Base-by-base conservation (phyloP, 92 coral and sea anemone genomes). In the Actinernus sp. region DNA sequence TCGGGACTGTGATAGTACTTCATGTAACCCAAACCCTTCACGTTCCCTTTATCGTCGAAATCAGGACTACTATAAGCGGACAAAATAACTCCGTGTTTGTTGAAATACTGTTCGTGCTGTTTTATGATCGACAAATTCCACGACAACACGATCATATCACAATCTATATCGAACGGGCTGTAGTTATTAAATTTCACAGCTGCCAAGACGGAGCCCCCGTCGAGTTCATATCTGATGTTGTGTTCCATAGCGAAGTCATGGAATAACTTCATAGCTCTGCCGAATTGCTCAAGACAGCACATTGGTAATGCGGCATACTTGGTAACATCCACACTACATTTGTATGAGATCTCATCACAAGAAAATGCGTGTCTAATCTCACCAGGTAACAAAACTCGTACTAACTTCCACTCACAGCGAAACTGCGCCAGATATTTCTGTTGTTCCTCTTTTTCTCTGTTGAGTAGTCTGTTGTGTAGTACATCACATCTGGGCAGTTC, bases 401-500 rank as follows among this genome's bases (percentile, higher is more conserved):
- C 61, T 11, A 74, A 37, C 16, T 50, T 50, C 57, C 45, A 22
- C 33, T 74, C 61, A 17, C 49, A 5, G 73, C 73, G 21, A 74
- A 30, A 6, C 55, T 51, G 12, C 34, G 49, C 82, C 82, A 74
- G 24, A 58, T 52, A 26, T 32, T 13, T 14, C 54, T 74, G 37
- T 25, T n/a, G 21, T 17, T 22, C 29, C 40, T 20, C 49, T 74
- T 63, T 14, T 63, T 48, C 39, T 61, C 52, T 2, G 61, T 49
- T 10, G 71, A 64, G 58, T 73, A 73, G 7, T 72, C 79, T 26
- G 69, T 62, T 5, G 79, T 72, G 57, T 39, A 72, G 23, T 61
- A 73, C 81, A 73, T 73, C 21, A 53, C 46, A 61, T 73, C 81
- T 1, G 81, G 81, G 45, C 81, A 73, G 58, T 73, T 73, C 81